phyloP scores from a whole-genome alignment of 2,888 invertebrate genomes.

The Drosophila prostipennis region DNA sequence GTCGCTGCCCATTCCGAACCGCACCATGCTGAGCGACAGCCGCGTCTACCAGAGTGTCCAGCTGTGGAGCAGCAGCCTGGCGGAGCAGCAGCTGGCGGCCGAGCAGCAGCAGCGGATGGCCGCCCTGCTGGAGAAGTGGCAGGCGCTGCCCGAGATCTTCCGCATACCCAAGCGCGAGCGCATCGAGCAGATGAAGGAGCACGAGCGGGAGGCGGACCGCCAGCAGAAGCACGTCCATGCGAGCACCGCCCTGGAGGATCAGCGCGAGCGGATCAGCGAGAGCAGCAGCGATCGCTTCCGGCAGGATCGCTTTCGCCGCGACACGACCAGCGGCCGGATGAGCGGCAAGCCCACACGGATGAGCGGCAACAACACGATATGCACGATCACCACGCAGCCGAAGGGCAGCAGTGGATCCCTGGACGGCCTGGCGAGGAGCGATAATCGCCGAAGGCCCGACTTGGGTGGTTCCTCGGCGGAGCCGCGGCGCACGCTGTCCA shows the following conservation, averaged over 20 bases:
- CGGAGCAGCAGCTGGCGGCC: not conserved
- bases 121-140: constrained; percentile 71
- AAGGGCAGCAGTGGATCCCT: constrained; percentile 31
- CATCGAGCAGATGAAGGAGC: constrained; percentile 97
- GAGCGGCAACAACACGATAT: constrained; percentile 71
- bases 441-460: constrained; percentile 24
- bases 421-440: constrained; percentile 17
- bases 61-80: constrained; percentile 87
- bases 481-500: constrained; percentile 70
- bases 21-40: constrained; percentile 96
- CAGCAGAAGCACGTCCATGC: constrained; percentile 29
- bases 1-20: constrained; percentile 95
- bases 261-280: constrained; percentile 33
- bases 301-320: constrained; percentile 66
- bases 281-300: constrained; percentile 61
- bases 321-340: constrained; percentile 38
- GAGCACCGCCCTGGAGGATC: constrained; percentile 35
- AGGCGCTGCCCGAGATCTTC: constrained; percentile 86
- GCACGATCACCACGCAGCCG: constrained; percentile 63
- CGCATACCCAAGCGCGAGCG: constrained; percentile 97
- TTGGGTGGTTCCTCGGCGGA: constrained; percentile 19
- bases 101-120: constrained; percentile 24
- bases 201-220: constrained; percentile 94
- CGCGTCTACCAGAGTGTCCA: constrained; percentile 94
- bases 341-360: constrained; percentile 51